Percentiles rank a stretch among this genome's conserved stretches.
These are phyloP conservation scores for Isotomurus palustris DNA, from an alignment of 2,888 invertebrate genomes.

Conservation along the genomic window DNA sequence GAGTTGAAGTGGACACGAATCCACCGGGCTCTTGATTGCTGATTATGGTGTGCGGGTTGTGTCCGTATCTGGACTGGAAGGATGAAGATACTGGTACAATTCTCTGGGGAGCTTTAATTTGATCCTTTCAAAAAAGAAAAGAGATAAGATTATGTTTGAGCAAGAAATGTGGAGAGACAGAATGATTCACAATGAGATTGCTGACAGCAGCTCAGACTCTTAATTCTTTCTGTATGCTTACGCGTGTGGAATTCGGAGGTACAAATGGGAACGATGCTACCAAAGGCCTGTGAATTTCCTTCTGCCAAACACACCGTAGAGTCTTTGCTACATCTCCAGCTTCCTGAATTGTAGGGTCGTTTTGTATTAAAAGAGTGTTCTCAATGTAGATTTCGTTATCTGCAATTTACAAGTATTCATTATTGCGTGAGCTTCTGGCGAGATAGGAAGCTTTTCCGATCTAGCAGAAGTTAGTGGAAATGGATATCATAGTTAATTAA, in stretches of 20 bases:
- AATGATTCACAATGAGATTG: too few relatives aligned
- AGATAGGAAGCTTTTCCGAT: not conserved
- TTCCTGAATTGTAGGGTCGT: conserved; percentile 43
- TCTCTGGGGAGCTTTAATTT: too few relatives aligned
- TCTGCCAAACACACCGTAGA: conserved; percentile 45
- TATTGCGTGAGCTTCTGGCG: not conserved
- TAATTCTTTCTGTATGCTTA: not conserved
- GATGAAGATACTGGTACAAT: too few relatives aligned
- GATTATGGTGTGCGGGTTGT: too few relatives aligned
- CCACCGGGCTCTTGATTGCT: too few relatives aligned
- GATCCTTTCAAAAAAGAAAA: too few relatives aligned
- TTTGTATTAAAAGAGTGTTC: conserved; percentile 45
- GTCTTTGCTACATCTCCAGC: conserved; percentile 43
- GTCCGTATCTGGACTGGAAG: too few relatives aligned
- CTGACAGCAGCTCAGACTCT: too few relatives aligned
- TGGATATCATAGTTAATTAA: not conserved
- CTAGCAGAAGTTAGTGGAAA: not conserved
- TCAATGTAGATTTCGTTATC: conserved; percentile 44
- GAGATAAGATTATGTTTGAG: too few relatives aligned
- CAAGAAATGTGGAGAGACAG: too few relatives aligned
- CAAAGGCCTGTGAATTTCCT: conserved; percentile 39
- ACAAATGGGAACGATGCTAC: conserved; percentile 37
- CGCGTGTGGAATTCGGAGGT: conserved; percentile 1
- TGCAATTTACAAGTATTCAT: not conserved
- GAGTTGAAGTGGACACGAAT: not conserved